Evolutionary conservation across 1,140 invertebrate species (phyloP), one percentile per base, ranked within the genome.

Genomic region (Achatina immaculata): DNA sequence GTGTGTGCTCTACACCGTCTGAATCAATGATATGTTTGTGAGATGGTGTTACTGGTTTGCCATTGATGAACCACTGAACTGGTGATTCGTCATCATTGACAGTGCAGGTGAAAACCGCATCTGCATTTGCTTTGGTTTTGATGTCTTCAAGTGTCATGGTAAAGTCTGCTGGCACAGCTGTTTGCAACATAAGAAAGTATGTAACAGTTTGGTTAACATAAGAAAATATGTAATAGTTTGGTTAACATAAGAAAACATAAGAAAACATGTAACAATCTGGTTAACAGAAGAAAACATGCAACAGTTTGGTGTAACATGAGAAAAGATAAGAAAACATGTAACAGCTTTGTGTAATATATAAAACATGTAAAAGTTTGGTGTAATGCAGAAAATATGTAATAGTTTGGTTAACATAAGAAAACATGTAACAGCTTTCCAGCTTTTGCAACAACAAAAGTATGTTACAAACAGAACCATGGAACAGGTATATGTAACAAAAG

Each of bases 21-120:
- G 83, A 83, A 24, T 68, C 79, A 3, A 87, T 85, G 1, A 96
- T 95, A 69, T 97, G 93, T 83, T 90, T 90, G 73, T 89, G 85
- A 28, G 84, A 86, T 34, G 86, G 84, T 7, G 81, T 80, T 11
- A 91, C 38, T 40, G 84, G 86, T 75, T 90, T 87, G 68, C 83
- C 86, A 79, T 90, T 84, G 65, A 89, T 85, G 68, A 86, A 83
- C 90, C 90, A 91, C 45, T 81, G 80, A 16, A 90, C 87, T 34
- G 88, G 85, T 6, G 82, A 65, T 73, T 90, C 87, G 58, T 90
- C 88, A 82, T 90, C 89, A 48, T 88, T 88, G 43, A 87, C 85
- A 62, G 85, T 83, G 78, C 89, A 90, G 40, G 84, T 88, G 84
- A 91, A 89, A 11, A 84, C 86, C 11, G 85, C 88, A 43, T 87